These are phyloP conservation scores for Smutsia gigantea DNA, from an alignment of 2,797 vertebrate species.

Conservation along the genomic window DNA sequence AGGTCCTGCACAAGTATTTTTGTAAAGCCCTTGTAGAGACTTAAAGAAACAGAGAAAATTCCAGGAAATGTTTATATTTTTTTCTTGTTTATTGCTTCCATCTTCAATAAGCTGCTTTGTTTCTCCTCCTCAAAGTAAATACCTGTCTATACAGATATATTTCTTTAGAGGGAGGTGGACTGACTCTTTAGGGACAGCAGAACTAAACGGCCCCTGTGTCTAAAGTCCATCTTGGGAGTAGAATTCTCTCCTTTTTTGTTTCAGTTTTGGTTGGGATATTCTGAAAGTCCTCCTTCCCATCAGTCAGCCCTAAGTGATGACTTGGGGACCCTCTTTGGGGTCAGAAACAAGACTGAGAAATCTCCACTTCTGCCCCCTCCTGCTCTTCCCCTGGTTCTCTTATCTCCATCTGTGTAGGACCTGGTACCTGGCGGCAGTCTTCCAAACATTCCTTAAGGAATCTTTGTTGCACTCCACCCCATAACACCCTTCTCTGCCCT, in stretches of 20 bases:
- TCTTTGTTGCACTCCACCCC: neutral
- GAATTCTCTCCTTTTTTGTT: neutral
- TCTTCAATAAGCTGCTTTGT: neutral
- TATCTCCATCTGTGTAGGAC: neutral
- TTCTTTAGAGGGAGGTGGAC: neutral
- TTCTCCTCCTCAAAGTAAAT: neutral
- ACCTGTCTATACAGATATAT: neutral
- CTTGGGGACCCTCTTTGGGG: too few relatives aligned
- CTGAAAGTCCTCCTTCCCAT: neutral
- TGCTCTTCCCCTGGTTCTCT: neutral
- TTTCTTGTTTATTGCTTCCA: slow-evolving; percentile 7
- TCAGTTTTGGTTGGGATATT: neutral
- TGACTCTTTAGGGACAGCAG: neutral
- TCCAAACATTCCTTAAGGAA: neutral
- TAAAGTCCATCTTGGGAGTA: neutral
- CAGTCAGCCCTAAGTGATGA: neutral
- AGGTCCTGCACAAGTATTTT: neutral
- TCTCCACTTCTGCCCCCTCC: neutral
- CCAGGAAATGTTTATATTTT: neutral
- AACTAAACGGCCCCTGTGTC: neutral
- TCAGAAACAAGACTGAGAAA: neutral
- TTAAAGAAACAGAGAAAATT: neutral
- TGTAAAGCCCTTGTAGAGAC: neutral
- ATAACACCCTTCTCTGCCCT: neutral
- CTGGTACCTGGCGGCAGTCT: neutral